Evolutionary conservation across 2,888 invertebrate species (phyloP), one percentile per base, ranked within the genome.

Genomic region (Andricus curvator): DNA sequence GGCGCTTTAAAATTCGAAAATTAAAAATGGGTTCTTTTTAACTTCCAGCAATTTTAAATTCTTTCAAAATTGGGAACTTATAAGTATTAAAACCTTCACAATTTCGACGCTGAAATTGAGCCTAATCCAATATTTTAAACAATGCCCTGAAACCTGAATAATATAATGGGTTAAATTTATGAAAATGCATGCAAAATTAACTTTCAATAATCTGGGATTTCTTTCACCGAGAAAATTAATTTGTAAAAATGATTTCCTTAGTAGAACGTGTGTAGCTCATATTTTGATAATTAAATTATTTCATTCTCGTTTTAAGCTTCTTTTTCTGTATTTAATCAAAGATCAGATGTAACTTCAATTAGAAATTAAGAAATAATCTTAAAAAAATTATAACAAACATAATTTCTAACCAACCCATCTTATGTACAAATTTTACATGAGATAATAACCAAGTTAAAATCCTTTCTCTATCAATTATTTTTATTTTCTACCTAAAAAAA

Each of bases 251-350:
- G 11, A 37, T 41, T 51, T 29, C 20, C 9, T 33, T 48, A 68
- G 74, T 74, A 74, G 56, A 74, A 74, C 74, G 74, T 74, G 56
- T 56, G 56, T 74, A 74, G 74, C 74, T 74, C 56, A 20, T 67
- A 15, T 37, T 37, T 37, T 22, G 17, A 29, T 13, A 64, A 25
- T 29, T 8, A 17, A 13, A 64, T 64, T 64, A 64, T 64, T 29
- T 64, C 25, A 22, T 29, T 62, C 13, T 62, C 62, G 25, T 4
- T 25, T 17, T 64, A 64, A 29, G 62, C 62, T 64, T 29, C 13
- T 15, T 62, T 62, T 62, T 62, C 11, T 15, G 15, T 62, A 25
- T 62, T n/a, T 62, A 15, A 29, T 62, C 29, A 25, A 62, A 64
- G 1, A 29, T 64, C 29, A 64, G 64, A 29, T 29, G 2, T 29